Percentiles rank a stretch among this genome's conserved stretches.
phyloP scores from a whole-genome alignment of 2,113 vertebrate species.

The Nicator chloris region DNA sequence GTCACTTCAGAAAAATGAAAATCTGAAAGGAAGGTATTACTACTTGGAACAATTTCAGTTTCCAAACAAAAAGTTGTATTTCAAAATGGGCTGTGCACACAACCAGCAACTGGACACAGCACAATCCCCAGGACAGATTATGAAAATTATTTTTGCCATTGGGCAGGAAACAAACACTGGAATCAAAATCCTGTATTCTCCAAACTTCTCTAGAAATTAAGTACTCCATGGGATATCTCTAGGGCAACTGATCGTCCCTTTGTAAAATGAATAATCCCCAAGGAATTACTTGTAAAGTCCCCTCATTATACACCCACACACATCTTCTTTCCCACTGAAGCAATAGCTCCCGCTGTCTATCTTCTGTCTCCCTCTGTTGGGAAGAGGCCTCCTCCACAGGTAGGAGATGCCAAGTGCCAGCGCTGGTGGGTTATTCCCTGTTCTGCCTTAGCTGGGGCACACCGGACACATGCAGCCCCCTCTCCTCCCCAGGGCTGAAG shows the following conservation, averaged over 20 bases:
- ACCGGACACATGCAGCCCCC: fast-evolving
- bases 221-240: neutral
- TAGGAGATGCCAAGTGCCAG: neutral
- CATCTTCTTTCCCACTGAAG: neutral
- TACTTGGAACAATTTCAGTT: neutral
- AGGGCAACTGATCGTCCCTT: neutral
- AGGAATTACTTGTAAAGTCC: conserved; percentile 31
- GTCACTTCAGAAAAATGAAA: conserved; percentile 11
- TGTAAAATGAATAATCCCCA: neutral
- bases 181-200: neutral
- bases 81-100: neutral
- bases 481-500: neutral
- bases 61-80: neutral
- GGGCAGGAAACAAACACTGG: neutral
- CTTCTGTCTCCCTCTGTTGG: conserved; percentile 36
- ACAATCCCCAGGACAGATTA: neutral
- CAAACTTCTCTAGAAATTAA: neutral
- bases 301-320: conserved; percentile 17
- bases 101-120: neutral
- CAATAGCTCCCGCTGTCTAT: neutral
- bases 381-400: neutral
- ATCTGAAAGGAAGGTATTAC: conserved; percentile 18
- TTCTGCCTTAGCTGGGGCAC: neutral
- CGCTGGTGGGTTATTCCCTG: neutral
- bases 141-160: neutral